phyloP scores from a whole-genome alignment of 2,888 invertebrate genomes.

The Nebria salina region DNA sequence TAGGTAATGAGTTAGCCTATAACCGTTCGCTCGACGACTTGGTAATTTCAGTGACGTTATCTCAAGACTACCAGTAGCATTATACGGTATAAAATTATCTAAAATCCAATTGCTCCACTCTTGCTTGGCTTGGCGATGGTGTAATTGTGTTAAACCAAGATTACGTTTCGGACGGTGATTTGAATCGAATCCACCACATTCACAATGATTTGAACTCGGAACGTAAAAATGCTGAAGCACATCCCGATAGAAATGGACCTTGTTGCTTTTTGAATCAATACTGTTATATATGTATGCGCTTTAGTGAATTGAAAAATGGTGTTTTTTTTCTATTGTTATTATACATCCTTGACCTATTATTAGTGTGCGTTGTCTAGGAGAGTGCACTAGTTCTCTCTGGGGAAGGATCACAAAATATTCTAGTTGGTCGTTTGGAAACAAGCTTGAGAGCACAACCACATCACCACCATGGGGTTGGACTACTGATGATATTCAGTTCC shows the following conservation, averaged over 20 bases:
- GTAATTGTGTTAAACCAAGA: constrained; percentile 30
- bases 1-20: constrained; percentile 27
- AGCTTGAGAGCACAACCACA: not conserved
- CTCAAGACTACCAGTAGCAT: constrained; percentile 10
- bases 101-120: constrained; percentile 19
- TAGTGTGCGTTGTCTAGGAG: not conserved
- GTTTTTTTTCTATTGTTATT: not conserved
- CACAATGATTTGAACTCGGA: not conserved
- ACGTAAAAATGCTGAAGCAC: not conserved
- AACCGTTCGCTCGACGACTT: constrained; percentile 13
- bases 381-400: not conserved
- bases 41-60: constrained; percentile 28
- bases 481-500: not conserved
- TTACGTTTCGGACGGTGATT: not conserved
- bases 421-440: not conserved
- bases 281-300: not conserved
- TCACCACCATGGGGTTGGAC: not conserved
- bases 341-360: not conserved
- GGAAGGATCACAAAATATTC: not conserved
- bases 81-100: constrained; percentile 13
- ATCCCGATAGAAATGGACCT: not conserved
- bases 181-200: not conserved
- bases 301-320: not conserved
- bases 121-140: not conserved
- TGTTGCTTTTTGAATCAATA: not conserved